Evolutionary conservation across 2,888 invertebrate species (phyloP), one percentile per base, ranked within the genome.

Genomic region (Argyresthia albistria): DNA sequence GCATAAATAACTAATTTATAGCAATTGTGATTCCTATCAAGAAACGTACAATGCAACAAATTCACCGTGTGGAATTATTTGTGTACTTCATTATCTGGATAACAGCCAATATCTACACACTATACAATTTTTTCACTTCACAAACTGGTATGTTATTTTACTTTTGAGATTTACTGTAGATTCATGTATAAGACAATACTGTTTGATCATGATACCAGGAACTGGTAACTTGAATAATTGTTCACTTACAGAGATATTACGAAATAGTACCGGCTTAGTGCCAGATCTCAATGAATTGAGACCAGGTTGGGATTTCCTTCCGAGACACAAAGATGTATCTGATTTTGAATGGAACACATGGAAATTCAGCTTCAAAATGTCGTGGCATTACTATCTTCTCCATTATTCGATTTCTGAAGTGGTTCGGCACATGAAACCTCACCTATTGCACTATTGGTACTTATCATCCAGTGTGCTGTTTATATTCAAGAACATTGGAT

Each of bases 291-390:
- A 35, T 53, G 92, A 91, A 67, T 90, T 91, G 61, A 71, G 70
- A 58, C 73, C 80, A 51, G 91, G 92, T 37, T 91, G 91, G 91
- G 61, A 64, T 9, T 74, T 90, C 61, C 59, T 91, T 49, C 71
- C 78, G 35, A 80, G 89, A 61, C 87, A 86, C 57, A 89, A 89
- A 76, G 94, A 94, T 78, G 74, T 80, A 25, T 89, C 93, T 15
- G 94, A 94, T 76, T 80, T 88, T 65, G 94, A 94, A 80, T 94
- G 94, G 94, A 89, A 76, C 64, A 83, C 89, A 54, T 92, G 91
- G 88, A 89, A 89, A 62, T 88, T 79, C 58, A 86, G 89, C 53
- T 69, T 91, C 51, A 68, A 75, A 46, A 75, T 71, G 56, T 71
- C 90, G 51, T 80, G 88, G 66, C 87, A 89, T 52, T 92, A 90